Conservation (phyloP, 2,113 vertebrate species). For the Galemys pyrenaicus region DNA sequence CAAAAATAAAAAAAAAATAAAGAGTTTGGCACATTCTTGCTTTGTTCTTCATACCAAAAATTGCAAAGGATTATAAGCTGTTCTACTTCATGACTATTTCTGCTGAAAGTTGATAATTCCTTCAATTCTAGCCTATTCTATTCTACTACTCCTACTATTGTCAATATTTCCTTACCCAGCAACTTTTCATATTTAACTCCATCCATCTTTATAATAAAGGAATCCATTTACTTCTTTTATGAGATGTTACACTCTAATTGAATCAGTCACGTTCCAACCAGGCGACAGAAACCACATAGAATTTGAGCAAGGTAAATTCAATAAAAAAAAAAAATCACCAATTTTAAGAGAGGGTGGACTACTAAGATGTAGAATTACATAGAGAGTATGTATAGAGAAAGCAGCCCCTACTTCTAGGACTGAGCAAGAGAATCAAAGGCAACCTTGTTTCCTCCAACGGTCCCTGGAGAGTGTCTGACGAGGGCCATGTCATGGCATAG, state of each 20-base stretch:
- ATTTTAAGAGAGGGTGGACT: background rate
- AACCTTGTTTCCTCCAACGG: background rate
- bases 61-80: background rate
- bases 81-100: background rate
- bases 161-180: background rate
- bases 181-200: conserved; percentile 32
- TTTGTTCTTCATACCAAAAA: conserved; percentile 32
- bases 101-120: background rate
- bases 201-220: background rate
- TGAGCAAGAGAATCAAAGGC: background rate
- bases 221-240: background rate
- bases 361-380: background rate
- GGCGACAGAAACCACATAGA: conserved; percentile 5
- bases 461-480: accelerated
- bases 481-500: background rate
- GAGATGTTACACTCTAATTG: background rate
- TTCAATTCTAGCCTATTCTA: background rate
- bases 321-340: background rate
- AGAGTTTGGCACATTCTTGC: background rate
- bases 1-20: no score
- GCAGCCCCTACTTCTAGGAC: background rate
- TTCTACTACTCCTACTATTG: background rate
- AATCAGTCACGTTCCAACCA: background rate
- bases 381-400: background rate
- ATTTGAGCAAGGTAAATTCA: conserved; percentile 18